These are phyloP conservation scores for Xestobium rufovillosum DNA, from an alignment of 2,888 invertebrate species.

Conservation along the genomic window DNA sequence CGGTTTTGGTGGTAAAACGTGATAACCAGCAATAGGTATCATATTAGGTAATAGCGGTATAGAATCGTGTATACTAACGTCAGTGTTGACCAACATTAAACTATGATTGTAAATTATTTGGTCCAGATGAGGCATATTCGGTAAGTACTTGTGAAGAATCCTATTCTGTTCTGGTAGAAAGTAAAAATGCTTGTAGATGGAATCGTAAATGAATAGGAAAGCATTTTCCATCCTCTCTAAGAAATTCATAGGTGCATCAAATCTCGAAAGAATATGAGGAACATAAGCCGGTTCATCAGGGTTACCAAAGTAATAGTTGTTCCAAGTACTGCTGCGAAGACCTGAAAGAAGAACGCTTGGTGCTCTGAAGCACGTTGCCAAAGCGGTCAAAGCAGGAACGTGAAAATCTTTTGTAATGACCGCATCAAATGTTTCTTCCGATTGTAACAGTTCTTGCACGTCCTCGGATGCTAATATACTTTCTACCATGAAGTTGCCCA, in stretches of 20 bases:
- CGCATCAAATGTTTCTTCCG: constrained; percentile 36
- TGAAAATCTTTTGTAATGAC: constrained; percentile 42
- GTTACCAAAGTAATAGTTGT: constrained; percentile 44
- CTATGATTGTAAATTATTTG: constrained; percentile 31
- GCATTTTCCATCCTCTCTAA: constrained; percentile 48
- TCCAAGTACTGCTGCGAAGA: constrained; percentile 41
- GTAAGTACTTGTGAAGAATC: constrained; percentile 27
- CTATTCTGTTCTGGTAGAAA: constrained; percentile 22
- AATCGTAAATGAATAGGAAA: constrained; percentile 23
- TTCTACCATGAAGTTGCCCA: too few species aligned
- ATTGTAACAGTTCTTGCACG: constrained; percentile 32
- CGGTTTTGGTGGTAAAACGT: constrained; percentile 33
- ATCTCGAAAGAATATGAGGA: constrained; percentile 42
- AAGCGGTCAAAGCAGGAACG: constrained; percentile 42
- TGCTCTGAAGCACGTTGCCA: constrained; percentile 34
- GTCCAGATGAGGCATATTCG: constrained; percentile 26
- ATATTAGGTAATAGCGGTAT: constrained; percentile 50
- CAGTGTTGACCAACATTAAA: constrained; percentile 35
- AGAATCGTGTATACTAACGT: constrained; percentile 47
- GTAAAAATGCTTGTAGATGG: too few species aligned
- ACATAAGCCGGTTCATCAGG: constrained; percentile 46
- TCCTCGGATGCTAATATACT: too few species aligned
- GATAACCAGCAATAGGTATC: constrained; percentile 52
- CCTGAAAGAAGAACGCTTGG: constrained; percentile 37
- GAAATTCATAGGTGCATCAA: constrained; percentile 46